phyloP scores from a whole-genome alignment of 2,888 invertebrate genomes.

The Pardosa pseudoannulata region DNA sequence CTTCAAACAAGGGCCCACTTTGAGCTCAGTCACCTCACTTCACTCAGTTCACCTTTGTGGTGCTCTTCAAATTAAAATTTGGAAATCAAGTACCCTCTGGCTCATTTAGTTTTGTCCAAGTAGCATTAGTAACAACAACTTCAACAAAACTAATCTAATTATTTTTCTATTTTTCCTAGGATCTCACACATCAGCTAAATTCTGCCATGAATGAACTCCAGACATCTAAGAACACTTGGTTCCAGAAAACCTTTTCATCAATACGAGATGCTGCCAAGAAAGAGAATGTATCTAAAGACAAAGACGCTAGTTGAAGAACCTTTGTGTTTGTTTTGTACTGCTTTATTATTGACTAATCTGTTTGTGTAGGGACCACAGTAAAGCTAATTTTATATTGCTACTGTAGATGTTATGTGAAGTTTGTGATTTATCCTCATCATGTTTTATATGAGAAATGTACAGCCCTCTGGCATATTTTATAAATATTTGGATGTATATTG shows the following conservation, averaged over 20 bases:
- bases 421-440: neutral
- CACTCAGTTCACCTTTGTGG: too few species aligned
- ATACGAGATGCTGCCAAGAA: constrained; percentile 80
- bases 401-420: constrained; percentile 20
- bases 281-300: constrained; percentile 71
- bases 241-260: constrained; percentile 90
- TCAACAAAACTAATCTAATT: too few species aligned
- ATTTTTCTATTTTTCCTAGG: constrained; percentile 79
- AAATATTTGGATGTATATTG: constrained; percentile 52
- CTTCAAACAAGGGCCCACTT: too few species aligned
- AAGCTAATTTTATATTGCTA: constrained; percentile 33
- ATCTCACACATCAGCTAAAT: constrained; percentile 92
- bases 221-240: constrained; percentile 87
- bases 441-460: constrained; percentile 50
- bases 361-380: constrained; percentile 55
- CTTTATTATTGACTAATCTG: neutral
- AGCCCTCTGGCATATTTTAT: constrained; percentile 49
- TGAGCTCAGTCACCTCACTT: too few species aligned
- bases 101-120: too few species aligned
- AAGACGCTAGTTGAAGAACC: constrained; percentile 28
- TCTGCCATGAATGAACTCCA: constrained; percentile 88
- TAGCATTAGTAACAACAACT: too few species aligned
- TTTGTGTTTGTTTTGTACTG: neutral
- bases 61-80: too few species aligned
- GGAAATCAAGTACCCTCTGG: too few species aligned